Conservation (phyloP, 2,113 vertebrate species). For the Gobio gobio region DNA sequence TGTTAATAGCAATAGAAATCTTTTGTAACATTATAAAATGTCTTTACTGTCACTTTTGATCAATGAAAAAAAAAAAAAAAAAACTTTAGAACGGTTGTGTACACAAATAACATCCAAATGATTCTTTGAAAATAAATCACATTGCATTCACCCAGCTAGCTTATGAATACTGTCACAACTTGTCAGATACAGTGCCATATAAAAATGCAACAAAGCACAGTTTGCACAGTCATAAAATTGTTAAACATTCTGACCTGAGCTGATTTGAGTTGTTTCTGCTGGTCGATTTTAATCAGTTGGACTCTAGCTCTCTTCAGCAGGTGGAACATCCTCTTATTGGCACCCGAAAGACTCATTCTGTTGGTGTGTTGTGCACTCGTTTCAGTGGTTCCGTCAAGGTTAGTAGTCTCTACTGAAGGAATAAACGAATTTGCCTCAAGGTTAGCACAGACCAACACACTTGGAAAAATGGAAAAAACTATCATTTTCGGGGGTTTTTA, state of each 20-base stretch:
- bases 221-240: background rate
- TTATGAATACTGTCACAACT: background rate
- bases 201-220: background rate
- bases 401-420: constrained; percentile 26
- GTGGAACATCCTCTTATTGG: constrained; percentile 88
- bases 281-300: constrained; percentile 91
- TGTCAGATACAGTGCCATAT: background rate
- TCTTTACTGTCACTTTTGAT: background rate
- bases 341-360: constrained; percentile 77
- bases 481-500: too few relatives aligned
- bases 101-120: background rate
- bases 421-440: background rate
- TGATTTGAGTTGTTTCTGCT: constrained; percentile 84
- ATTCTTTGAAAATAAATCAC: background rate
- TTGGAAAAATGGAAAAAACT: background rate
- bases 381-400: background rate
- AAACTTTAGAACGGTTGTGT: background rate
- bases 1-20: background rate
- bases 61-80: background rate
- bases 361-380: constrained; percentile 49
- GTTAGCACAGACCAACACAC: background rate
- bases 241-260: constrained; percentile 69
- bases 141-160: background rate
- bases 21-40: background rate
- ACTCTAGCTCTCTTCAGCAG: constrained; percentile 90